phyloP scores from a whole-genome alignment of 2,888 invertebrate species.

The Synergus japonicus region DNA sequence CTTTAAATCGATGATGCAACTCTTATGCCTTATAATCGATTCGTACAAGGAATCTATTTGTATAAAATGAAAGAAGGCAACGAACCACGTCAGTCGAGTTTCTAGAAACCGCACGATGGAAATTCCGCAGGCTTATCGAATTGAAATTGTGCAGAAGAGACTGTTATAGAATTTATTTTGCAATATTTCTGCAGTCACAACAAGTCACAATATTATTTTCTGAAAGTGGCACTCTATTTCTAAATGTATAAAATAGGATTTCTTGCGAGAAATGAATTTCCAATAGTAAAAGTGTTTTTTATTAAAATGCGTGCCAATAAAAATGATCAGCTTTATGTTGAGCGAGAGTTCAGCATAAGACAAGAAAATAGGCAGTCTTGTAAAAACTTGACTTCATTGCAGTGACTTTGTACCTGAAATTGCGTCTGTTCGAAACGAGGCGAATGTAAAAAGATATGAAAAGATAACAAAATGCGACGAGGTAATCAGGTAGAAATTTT shows the following conservation, averaged over 20 bases:
- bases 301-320: neutral
- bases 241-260: neutral
- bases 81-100: conserved; percentile 33
- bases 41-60: conserved; percentile 27
- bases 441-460: neutral
- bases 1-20: conserved; percentile 4
- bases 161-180: neutral
- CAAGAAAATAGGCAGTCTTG: conserved; percentile 2
- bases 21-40: neutral
- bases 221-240: neutral
- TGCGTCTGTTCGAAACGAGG: conserved; percentile 1
- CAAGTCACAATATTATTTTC: neutral
- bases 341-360: neutral
- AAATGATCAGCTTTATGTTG: neutral
- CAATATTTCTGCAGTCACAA: neutral
- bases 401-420: conserved; percentile 13
- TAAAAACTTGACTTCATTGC: conserved; percentile 26
- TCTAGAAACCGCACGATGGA: conserved; percentile 27
- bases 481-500: conserved; percentile 37
- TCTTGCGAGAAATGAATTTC: neutral
- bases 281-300: neutral
- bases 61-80: conserved; percentile 18
- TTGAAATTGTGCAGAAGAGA: conserved; percentile 16
- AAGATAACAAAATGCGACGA: conserved; percentile 6
- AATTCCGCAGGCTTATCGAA: conserved; percentile 18